Base-by-base conservation (phyloP, 1,140 invertebrate genomes). In the Lordiphosa mommai region DNA sequence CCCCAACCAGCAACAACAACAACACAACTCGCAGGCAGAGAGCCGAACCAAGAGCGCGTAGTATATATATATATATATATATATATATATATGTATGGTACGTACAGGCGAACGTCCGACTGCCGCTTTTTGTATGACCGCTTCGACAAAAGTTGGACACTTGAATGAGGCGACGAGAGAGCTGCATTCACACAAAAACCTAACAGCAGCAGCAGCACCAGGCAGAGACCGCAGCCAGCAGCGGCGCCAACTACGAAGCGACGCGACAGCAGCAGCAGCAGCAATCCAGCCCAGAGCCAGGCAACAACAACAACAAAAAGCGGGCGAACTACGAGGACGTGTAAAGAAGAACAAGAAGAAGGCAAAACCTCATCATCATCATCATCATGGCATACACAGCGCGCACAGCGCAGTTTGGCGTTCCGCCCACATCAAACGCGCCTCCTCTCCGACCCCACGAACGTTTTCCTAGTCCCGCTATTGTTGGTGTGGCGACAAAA, bases 121-220 rank as follows among this genome's bases (percentile, higher is more conserved):
- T 72, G 79, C 76, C 77, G 66, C 52, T 70, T 56, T 73, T 61
- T 82, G 33, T 69, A 47, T 66, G 80, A 88, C 86, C 86, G 86
- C 86, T 87, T 72, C 80, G 80, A 87, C 86, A 88, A 88, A 88
- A 73, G 86, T 88, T 88, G 86, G 86, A 87, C 86, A 84, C 86
- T 88, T 88, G 86, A 88, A 88, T 88, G 86, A 88, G 74, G 58
- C 65, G 80, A 86, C 72, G 72, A 72, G 68, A 71, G 72, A 72
- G 80, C 74, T 74, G 74, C 72, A 73, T 74, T 70, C 61, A 77
- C 72, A 87, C 63, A 79, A 43, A 23, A 50, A 80, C 73, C 69
- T 69, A 72, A 77, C 67, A 59, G 51, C 53, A 57, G 59, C 71
- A 50, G 53, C 52, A 55, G 51, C 70, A 66, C 46, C 38, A 57